These are phyloP conservation scores for Hoplodrina blanda DNA, from an alignment of 2,888 invertebrate genomes.

Conservation along the genomic window DNA sequence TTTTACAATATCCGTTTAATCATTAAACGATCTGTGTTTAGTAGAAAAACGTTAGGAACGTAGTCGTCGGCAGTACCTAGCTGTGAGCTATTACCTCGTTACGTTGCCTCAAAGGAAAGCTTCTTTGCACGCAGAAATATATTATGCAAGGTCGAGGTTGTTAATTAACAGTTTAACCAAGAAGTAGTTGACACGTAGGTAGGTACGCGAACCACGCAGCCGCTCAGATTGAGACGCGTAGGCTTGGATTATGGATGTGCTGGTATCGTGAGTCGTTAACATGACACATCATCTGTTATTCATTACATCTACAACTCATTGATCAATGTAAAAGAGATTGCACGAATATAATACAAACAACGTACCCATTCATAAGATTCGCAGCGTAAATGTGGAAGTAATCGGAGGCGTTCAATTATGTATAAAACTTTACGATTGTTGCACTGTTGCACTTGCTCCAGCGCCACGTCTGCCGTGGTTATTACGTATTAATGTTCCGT, in stretches of 20 bases:
- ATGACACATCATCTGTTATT: constrained; percentile 11
- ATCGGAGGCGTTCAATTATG: constrained; percentile 46
- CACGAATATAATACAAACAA: constrained; percentile 21
- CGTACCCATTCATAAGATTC: constrained; percentile 43
- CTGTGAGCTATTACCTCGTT: too few species aligned
- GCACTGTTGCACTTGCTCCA: constrained; percentile 46
- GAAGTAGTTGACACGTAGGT: constrained; percentile 4
- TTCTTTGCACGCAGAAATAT: background rate
- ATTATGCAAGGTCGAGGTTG: background rate
- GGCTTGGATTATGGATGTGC: constrained; percentile 1
- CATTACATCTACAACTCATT: background rate
- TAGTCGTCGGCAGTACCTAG: background rate
- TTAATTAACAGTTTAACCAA: constrained; percentile 8
- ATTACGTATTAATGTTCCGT: constrained; percentile 49
- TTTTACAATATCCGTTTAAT: background rate
- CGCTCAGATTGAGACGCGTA: background rate
- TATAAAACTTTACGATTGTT: constrained; percentile 45
- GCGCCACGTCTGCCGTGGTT: constrained; percentile 31
- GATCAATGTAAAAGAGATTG: constrained; percentile 3
- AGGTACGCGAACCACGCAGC: background rate
- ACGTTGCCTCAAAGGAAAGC: background rate
- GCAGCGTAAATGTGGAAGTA: constrained; percentile 16
- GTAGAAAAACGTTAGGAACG: background rate
- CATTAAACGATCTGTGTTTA: background rate
- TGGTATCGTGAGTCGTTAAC: background rate